These are phyloP conservation scores for Antheraea pernyi DNA, from an alignment of 1,140 invertebrate species.

Conservation along the genomic window DNA sequence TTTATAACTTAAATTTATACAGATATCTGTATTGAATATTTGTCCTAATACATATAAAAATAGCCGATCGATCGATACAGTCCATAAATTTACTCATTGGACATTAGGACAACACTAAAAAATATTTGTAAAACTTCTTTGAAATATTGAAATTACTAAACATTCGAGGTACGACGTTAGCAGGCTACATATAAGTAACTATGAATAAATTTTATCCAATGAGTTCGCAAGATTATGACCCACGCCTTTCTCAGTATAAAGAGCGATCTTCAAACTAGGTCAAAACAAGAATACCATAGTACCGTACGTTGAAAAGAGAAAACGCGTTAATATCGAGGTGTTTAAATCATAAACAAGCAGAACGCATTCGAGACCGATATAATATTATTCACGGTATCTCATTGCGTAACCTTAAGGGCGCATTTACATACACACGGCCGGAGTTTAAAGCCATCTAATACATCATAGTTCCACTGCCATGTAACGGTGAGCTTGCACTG, in stretches of 20 bases:
- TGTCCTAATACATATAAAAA: no score
- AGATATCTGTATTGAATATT: no score
- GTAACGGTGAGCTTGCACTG: not conserved
- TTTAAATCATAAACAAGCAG: not conserved
- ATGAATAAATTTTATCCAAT: not conserved
- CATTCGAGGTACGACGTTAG: no score
- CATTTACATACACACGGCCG: constrained; percentile 12
- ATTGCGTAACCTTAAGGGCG: constrained; percentile 9
- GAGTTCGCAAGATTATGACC: not conserved
- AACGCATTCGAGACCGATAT: not conserved
- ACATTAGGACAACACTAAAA: no score
- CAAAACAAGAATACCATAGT: not conserved
- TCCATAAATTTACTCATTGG: no score
- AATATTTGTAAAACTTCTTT: no score
- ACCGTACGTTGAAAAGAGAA: not conserved
- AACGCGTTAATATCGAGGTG: not conserved
- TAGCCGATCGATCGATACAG: no score
- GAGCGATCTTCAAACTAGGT: not conserved
- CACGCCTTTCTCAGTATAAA: not conserved
- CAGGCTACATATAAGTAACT: no score
- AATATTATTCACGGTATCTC: constrained; percentile 5
- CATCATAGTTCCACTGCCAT: constrained; percentile 10
- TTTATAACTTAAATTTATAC: no score
- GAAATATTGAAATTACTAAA: no score
- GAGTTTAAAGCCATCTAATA: constrained; percentile 12